phyloP scores from a whole-genome alignment of 2,113 vertebrate genomes.

The Indicator indicator region DNA sequence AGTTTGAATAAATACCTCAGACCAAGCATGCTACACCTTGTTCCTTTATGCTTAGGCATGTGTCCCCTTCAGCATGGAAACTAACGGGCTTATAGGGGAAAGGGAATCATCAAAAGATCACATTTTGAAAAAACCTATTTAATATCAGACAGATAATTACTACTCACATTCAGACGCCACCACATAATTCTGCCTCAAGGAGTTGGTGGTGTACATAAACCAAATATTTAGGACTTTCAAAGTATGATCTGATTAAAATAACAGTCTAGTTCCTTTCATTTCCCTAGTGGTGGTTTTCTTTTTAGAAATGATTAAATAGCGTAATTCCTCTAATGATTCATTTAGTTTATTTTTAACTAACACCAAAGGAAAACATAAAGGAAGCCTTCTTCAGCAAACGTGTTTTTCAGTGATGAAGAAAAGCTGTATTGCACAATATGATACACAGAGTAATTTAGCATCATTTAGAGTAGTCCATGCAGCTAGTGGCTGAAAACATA shows the following conservation, averaged over 20 bases:
- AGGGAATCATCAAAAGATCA: slow-evolving; percentile 31
- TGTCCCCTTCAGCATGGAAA: slow-evolving; percentile 47
- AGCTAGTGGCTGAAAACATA: neutral
- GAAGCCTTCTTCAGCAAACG: slow-evolving; percentile 14
- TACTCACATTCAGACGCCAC: slow-evolving; percentile 1
- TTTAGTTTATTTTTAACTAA: slow-evolving; percentile 61
- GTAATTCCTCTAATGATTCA: slow-evolving; percentile 41
- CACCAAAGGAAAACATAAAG: slow-evolving; percentile 41
- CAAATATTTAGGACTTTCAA: slow-evolving; percentile 42
- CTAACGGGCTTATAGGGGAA: slow-evolving; percentile 9
- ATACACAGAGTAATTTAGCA: neutral
- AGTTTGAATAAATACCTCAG: slow-evolving; percentile 52
- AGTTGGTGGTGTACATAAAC: neutral
- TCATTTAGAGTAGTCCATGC: neutral
- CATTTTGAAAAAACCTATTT: slow-evolving; percentile 39
- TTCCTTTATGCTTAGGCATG: slow-evolving; percentile 38
- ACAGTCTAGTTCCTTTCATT: slow-evolving; percentile 49
- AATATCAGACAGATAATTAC: slow-evolving; percentile 51
- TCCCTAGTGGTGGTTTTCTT: slow-evolving; percentile 41
- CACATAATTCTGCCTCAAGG: slow-evolving; percentile 29
- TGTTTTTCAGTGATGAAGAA: slow-evolving; percentile 10
- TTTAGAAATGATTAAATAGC: slow-evolving; percentile 44
- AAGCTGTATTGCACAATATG: neutral
- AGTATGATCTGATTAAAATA: slow-evolving; percentile 39
- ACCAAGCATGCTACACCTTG: slow-evolving; percentile 49